A percentile compares a stretch with the other conserved stretches of the same genome.
Conservation (phyloP, 2,113 vertebrate genomes). For the Dunckerocampus dactyliophorus region DNA sequence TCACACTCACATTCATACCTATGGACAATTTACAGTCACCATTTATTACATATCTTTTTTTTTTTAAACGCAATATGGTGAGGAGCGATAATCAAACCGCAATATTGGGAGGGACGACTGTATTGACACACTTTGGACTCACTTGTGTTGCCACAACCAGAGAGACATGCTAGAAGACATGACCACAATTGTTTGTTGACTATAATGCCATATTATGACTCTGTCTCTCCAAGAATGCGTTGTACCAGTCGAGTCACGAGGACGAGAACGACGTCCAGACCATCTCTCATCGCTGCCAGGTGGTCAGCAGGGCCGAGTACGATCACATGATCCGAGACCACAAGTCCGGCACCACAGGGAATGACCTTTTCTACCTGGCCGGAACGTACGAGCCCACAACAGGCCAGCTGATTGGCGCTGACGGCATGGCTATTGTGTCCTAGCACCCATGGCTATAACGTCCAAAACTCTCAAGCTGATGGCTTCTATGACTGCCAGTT, state of each 20-base stretch:
- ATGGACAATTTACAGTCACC: no score
- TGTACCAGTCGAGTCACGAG: conserved; percentile 96
- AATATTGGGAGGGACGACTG: no score
- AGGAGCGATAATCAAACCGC: no score
- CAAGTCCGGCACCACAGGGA: conserved; percentile 70
- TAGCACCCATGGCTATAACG: conserved; percentile 57
- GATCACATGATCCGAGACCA: conserved; percentile 81
- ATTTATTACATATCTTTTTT: no score
- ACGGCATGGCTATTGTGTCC: conserved; percentile 87
- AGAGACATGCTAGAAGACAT: no score
- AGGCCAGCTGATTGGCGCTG: conserved; percentile 85
- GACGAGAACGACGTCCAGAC: conserved; percentile 98
- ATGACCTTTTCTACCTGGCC: conserved; percentile 94
- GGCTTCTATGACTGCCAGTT: conserved; percentile 18
- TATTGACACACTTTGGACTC: no score
- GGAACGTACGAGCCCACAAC: conserved; percentile 94
- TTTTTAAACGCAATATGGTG: no score
- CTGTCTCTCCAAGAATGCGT: conserved; percentile 77
- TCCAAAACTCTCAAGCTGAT: conserved; percentile 24
- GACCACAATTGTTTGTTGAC: no score
- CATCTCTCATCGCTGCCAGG: conserved; percentile 98
- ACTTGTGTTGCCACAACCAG: no score
- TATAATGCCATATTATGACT: not conserved
- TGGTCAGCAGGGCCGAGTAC: conserved; percentile 85
- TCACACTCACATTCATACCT: no score